Evolutionary conservation across 2,888 invertebrate species (phyloP), one percentile per base, ranked within the genome.

Genomic region (Thereva unica): DNA sequence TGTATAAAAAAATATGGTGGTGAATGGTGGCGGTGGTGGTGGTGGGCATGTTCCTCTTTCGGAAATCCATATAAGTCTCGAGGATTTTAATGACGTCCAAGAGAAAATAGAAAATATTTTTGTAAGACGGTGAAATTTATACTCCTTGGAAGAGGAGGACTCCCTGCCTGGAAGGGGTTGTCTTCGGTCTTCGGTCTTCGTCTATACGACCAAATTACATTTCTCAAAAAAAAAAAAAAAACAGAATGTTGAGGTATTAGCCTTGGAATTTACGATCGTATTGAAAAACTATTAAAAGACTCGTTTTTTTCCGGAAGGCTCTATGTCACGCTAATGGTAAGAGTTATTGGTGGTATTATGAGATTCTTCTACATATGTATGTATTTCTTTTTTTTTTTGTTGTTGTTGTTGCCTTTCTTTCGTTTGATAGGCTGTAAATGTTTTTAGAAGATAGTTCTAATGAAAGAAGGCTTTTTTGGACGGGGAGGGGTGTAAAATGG

Each of bases 231-330:
- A 23, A 23, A 23, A 49, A 59, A 12, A 38, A n/a, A 38, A 50
- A 40, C n/a, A 50, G 50, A 50, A 50, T 50, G 61, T 61, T 61
- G 61, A 61, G 61, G 61, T 61, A 61, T 61, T 61, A 61, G 50
- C 50, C 23, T 4, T 9, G 41, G 37, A 40, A 61, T 61, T 61
- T 61, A 61, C 50, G 49, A 23, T 41, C 38, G 41, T 50, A 61
- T 61, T 49, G 61, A 50, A 61, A 61, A 61, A 61, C 50, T 61
- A 61, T 61, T 61, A 50, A 61, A 61, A 23, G 61, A 61, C 50
- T 50, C 23, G 23, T 23, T 23, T 23, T 23, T 23, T 61, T 61
- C 42, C 50, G 61, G 50, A 61, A 50, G 61, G 57, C 57, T 50
- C 41, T 50, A 23, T 23, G 61, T 50, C 61, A 50, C 50, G 34